Conservation (phyloP, 2,888 invertebrate genomes). For the Andrena marginata region DNA sequence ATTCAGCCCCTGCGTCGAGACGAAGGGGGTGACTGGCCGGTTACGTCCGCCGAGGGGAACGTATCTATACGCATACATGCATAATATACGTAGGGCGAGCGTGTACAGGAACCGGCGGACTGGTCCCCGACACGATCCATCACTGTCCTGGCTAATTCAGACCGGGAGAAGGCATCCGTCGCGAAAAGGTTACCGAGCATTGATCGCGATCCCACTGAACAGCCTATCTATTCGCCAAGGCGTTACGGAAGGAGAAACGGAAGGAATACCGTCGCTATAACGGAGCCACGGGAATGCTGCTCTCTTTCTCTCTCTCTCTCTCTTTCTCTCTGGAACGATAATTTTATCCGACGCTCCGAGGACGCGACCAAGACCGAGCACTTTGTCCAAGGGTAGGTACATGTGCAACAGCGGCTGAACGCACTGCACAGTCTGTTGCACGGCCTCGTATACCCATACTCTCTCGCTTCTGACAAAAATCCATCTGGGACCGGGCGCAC, state of each 20-base stretch:
- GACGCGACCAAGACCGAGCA: background rate
- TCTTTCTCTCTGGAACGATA: background rate
- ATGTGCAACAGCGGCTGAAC: background rate
- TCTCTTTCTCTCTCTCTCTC: background rate
- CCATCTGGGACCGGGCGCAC: background rate
- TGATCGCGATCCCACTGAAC: conserved; percentile 60
- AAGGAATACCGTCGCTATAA: background rate
- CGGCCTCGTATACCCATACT: no score
- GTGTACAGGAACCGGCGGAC: conserved; percentile 54
- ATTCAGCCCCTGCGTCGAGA: conserved; percentile 54
- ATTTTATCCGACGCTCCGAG: background rate
- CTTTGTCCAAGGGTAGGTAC: background rate
- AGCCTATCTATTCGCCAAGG: conserved; percentile 10
- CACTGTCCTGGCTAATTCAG: conserved; percentile 77
- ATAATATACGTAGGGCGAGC: conserved; percentile 48
- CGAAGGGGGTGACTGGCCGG: conserved; percentile 58
- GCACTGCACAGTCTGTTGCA: background rate
- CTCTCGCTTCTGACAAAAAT: conserved; percentile 1
- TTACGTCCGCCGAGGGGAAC: conserved; percentile 59
- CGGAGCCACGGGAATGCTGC: background rate
- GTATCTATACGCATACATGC: conserved; percentile 39
- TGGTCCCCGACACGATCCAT: conserved; percentile 70
- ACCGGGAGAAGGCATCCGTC: conserved; percentile 60
- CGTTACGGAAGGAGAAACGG: background rate
- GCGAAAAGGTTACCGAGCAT: conserved; percentile 70